Base-by-base conservation (phyloP, 1,140 invertebrate species). In the Macrosteles quadrilineatus region DNA sequence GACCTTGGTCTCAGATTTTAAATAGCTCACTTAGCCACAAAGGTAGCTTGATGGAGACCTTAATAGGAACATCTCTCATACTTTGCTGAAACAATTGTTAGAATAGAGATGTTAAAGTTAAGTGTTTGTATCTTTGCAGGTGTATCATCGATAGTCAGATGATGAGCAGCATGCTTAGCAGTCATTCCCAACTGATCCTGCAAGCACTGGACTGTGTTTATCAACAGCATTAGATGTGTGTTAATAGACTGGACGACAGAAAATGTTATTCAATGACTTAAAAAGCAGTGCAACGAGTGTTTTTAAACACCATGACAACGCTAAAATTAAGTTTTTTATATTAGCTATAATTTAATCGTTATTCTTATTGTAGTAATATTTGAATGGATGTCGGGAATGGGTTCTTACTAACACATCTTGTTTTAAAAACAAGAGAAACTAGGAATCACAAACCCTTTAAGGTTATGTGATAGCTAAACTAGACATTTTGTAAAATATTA, bases 321-420 rank as follows among this genome's bases (percentile, higher is more conserved):
- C 62, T 64, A 64, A 64, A 32, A 64, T 64, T 32, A 32, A 64
- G 29, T 32, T 64, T 31, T 64, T 32, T 64, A 64, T 64, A 64
- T 64, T 64, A 64, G 32, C n/a, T 36, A 64, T 64, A 64, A 64
- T 64, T 64, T 66, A 45, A 66, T 45, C 45, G 32, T 45, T 66
- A 66, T 66, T 43, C 63, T 66, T 66, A 66, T 45, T 66, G 40
- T 66, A 66, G 63, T 66, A 66, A 66, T 66, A 66, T 66, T 66
- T 66, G 40, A 66, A 43, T 66, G 63, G 63, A 66, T 43, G 63
- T 66, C 31, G 63, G 63, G 63, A 66, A 43, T 45, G 63, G 63
- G 63, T 66, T 66, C 40, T 66, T 66, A 66, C 63, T 66, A 66
- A 66, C 63, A 66, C 31, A 66, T 66, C 32, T 43, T 66, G 63